phyloP scores from a whole-genome alignment of 92 coral and sea anemone species.

The Umimayanthus kanabou region DNA sequence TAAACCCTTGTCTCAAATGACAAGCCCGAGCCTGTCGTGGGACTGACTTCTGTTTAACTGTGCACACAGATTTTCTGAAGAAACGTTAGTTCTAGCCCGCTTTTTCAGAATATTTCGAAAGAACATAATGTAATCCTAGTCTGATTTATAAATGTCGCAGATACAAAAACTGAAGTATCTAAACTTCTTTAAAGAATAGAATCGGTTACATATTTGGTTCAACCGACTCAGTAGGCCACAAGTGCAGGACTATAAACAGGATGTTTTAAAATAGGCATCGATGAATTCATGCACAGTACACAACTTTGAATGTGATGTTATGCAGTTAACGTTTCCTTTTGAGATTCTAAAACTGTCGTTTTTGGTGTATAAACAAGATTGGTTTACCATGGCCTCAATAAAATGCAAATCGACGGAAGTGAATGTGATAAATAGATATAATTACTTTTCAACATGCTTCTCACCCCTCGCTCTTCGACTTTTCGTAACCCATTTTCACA shows the following conservation, averaged over 20 bases:
- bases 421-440: slow-evolving; percentile 1
- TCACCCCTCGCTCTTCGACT: too few relatives aligned
- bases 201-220: too few relatives aligned
- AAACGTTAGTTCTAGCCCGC: not conserved
- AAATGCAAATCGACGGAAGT: slow-evolving; percentile 9
- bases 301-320: not conserved
- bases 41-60: not conserved
- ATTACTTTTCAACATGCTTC: slow-evolving; percentile 17
- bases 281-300: not conserved
- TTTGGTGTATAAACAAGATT: not conserved
- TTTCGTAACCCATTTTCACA: not conserved
- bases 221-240: not conserved
- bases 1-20: not conserved
- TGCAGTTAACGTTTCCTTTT: not conserved
- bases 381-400: not conserved
- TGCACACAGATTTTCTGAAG: too few relatives aligned
- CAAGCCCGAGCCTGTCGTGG: not conserved
- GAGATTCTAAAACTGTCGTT: slow-evolving; percentile 9
- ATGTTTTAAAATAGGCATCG: not conserved
- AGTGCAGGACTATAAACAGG: not conserved
- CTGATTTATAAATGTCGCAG: not conserved
- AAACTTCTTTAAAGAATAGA: not conserved
- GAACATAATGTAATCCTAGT: not conserved
- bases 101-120: not conserved
- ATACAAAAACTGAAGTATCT: not conserved